These are phyloP conservation scores for Noctua janthina DNA, from an alignment of 2,888 invertebrate species.

Conservation along the genomic window DNA sequence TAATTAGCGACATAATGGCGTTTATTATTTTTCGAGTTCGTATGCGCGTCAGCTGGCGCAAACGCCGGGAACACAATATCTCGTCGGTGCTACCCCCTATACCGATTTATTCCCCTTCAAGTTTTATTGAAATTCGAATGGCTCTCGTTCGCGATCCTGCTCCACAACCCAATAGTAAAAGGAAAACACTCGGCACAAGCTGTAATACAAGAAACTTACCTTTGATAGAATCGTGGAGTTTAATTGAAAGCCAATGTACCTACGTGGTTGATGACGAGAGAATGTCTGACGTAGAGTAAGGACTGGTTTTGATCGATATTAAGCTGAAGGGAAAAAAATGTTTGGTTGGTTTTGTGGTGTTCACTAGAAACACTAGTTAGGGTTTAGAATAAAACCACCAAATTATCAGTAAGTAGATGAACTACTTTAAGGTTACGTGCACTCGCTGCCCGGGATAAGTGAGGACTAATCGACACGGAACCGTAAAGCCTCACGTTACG, in stretches of 20 bases:
- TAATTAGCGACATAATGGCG: constrained; percentile 68
- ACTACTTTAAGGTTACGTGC: too few species aligned
- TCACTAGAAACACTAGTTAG: too few species aligned
- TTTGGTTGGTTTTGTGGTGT: too few species aligned
- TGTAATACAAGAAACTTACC: constrained; percentile 57
- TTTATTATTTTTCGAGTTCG: constrained; percentile 67
- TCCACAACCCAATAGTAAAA: constrained; percentile 68
- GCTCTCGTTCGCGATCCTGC: constrained; percentile 68
- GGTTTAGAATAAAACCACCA: too few species aligned
- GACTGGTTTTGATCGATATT: constrained; percentile 29
- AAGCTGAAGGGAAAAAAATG: neutral
- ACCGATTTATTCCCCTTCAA: constrained; percentile 84
- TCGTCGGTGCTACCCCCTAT: constrained; percentile 67
- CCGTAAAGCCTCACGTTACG: too few species aligned
- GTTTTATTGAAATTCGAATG: constrained; percentile 86
- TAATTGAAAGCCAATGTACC: constrained; percentile 54
- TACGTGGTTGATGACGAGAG: constrained; percentile 40
- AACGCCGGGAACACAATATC: constrained; percentile 77
- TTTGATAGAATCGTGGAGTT: constrained; percentile 58
- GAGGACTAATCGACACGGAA: too few species aligned
- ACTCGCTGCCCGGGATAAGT: too few species aligned
- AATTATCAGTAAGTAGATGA: too few species aligned
- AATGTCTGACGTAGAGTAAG: constrained; percentile 46
- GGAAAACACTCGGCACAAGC: constrained; percentile 66
- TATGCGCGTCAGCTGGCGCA: constrained; percentile 76